phyloP scores from a whole-genome alignment of 2,113 vertebrate genomes.

The Pogonocichla stellata region DNA sequence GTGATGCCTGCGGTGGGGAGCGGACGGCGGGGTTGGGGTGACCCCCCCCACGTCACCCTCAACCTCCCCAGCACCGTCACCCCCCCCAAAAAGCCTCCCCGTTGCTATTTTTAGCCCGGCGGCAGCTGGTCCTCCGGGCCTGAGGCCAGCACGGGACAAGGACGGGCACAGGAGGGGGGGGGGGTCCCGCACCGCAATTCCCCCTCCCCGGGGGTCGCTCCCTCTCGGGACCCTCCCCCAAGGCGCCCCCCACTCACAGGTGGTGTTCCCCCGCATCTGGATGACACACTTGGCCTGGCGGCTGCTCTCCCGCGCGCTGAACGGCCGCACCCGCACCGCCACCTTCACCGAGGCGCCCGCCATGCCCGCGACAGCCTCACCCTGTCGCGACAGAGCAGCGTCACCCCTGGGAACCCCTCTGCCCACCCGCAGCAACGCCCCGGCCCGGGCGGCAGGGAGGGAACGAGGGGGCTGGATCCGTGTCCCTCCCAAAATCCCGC shows the following conservation, averaged over 20 bases:
- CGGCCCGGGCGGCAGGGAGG: not conserved
- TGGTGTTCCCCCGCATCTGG: not conserved
- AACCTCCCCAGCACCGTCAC: not conserved
- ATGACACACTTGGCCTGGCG: not conserved
- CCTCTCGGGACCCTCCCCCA: not conserved
- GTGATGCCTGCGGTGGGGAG: not conserved
- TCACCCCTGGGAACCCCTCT: not conserved
- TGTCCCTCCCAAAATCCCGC: not conserved
- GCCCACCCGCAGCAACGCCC: not conserved
- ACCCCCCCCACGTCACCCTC: not conserved
- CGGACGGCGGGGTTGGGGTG: not conserved
- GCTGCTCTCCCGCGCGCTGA: not conserved
- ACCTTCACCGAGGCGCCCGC: not conserved
- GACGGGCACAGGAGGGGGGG: not conserved
- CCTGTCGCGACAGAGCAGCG: not conserved
- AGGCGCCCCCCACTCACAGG: not conserved
- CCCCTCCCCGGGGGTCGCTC: not conserved
- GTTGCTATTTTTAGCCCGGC: not conserved
- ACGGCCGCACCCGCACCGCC: not conserved
- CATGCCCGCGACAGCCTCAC: not conserved
- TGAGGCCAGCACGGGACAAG: not conserved
- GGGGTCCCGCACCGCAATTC: not conserved
- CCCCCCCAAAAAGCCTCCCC: not conserved
- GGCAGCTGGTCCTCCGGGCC: not conserved
- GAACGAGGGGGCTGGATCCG: not conserved